Conservation (phyloP, 2,797 vertebrate species). For the Netta rufina region DNA sequence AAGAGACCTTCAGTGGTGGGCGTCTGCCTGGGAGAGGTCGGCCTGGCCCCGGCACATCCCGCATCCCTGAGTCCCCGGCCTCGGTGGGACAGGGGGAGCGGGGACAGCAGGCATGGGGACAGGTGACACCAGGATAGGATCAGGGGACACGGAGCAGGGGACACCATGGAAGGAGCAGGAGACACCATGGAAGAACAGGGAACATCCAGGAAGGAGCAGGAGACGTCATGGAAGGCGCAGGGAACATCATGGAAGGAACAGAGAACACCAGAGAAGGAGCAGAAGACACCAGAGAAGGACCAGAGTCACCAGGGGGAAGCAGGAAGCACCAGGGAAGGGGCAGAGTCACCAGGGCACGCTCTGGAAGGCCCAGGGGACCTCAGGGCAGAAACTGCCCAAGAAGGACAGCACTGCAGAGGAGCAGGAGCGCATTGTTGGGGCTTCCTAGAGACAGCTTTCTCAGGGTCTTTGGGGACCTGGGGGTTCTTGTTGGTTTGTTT, state of each 20-base stretch:
- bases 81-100: not conserved
- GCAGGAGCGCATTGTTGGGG: not conserved
- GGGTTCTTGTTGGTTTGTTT: not conserved
- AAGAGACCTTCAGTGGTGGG: slow-evolving; percentile 31
- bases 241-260: not conserved
- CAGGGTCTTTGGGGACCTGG: not conserved
- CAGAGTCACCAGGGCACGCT: not conserved
- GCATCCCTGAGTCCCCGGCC: not conserved
- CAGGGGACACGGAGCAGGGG: too few relatives aligned
- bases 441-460: not conserved
- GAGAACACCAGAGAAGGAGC: not conserved
- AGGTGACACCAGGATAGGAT: too few relatives aligned
- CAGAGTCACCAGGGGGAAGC: not conserved
- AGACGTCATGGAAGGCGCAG: not conserved
- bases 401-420: not conserved
- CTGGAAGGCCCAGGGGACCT: not conserved
- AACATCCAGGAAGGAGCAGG: not conserved
- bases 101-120: not conserved
- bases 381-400: not conserved
- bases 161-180: not conserved
- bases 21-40: not conserved
- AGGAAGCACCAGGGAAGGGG: not conserved
- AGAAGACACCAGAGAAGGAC: not conserved
- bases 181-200: too few relatives aligned
- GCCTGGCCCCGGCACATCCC: not conserved